Conservation (phyloP, 2,113 vertebrate species). For the Atherinomorus stipes region DNA sequence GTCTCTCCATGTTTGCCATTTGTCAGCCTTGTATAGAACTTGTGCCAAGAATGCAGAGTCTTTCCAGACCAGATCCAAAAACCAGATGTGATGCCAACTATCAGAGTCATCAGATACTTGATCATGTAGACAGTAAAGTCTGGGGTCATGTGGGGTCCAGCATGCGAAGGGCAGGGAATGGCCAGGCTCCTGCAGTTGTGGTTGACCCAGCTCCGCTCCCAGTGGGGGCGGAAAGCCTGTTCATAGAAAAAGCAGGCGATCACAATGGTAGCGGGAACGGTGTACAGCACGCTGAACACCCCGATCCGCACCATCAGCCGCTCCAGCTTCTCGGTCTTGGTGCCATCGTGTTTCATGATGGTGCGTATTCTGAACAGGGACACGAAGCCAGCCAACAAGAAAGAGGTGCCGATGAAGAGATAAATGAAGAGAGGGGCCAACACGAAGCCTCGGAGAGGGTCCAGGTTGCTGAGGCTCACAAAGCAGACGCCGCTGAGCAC, state of each 20-base stretch:
- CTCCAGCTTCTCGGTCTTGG: slow-evolving; percentile 97
- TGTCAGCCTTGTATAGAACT: slow-evolving; percentile 94
- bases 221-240: slow-evolving; percentile 95
- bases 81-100: slow-evolving; percentile 97
- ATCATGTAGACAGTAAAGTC: slow-evolving; percentile 99
- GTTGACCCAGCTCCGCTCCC: slow-evolving; percentile 96
- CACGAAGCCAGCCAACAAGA: slow-evolving; percentile 95
- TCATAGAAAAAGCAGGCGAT: slow-evolving; percentile 99
- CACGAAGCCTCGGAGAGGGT: slow-evolving; percentile 94
- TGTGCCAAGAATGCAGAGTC: slow-evolving; percentile 97
- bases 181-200: slow-evolving; percentile 94
- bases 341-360: slow-evolving; percentile 98
- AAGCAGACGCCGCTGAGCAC: slow-evolving; percentile 95
- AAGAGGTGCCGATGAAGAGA: slow-evolving; percentile 97
- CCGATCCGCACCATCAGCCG: slow-evolving; percentile 97
- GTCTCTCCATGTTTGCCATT: slow-evolving; percentile 95
- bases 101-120: slow-evolving; percentile 99
- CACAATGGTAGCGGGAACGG: slow-evolving; percentile 95
- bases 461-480: slow-evolving; percentile 93
- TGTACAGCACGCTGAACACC: slow-evolving; percentile 98
- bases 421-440: slow-evolving; percentile 96
- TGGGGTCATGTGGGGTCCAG: slow-evolving; percentile 90
- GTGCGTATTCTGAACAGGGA: slow-evolving; percentile 97
- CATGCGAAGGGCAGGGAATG: slow-evolving; percentile 92
- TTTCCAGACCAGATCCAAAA: slow-evolving; percentile 99